phyloP scores from a whole-genome alignment of 2,113 vertebrate genomes.

The Capreolus pygargus region DNA sequence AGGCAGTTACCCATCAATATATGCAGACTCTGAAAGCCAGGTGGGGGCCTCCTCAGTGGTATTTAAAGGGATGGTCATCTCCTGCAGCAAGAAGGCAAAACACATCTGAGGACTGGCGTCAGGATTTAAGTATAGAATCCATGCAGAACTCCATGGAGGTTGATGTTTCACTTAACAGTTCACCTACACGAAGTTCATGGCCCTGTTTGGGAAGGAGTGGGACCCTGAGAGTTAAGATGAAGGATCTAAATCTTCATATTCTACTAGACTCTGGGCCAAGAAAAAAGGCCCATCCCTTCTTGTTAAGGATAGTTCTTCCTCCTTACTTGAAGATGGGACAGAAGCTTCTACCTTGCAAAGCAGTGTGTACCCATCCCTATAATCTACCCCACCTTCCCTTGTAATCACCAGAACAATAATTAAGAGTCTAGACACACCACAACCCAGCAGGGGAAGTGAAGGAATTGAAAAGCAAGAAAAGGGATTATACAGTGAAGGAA shows the following conservation, averaged over 20 bases:
- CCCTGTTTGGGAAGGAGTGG: neutral
- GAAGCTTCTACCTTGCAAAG: neutral
- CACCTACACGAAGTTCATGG: neutral
- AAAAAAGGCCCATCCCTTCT: neutral
- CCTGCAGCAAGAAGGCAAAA: neutral
- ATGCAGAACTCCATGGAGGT: neutral
- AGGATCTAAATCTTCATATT: neutral
- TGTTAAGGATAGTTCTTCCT: neutral
- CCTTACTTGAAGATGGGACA: neutral
- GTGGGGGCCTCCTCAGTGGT: neutral
- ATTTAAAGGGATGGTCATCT: neutral
- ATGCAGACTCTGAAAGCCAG: neutral
- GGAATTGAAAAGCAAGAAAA: neutral
- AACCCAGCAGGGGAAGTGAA: neutral
- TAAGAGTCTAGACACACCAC: neutral
- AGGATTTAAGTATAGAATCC: neutral
- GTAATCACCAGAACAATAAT: neutral
- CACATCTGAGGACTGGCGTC: neutral
- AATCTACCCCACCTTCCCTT: neutral
- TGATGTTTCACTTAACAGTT: neutral
- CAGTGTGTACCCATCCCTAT: neutral
- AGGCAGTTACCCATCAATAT: neutral
- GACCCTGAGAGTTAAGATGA: neutral
- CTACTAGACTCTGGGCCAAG: neutral
- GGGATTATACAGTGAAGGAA: neutral